phyloP scores from a whole-genome alignment of 2,888 invertebrate genomes.

The Spodoptera littoralis region DNA sequence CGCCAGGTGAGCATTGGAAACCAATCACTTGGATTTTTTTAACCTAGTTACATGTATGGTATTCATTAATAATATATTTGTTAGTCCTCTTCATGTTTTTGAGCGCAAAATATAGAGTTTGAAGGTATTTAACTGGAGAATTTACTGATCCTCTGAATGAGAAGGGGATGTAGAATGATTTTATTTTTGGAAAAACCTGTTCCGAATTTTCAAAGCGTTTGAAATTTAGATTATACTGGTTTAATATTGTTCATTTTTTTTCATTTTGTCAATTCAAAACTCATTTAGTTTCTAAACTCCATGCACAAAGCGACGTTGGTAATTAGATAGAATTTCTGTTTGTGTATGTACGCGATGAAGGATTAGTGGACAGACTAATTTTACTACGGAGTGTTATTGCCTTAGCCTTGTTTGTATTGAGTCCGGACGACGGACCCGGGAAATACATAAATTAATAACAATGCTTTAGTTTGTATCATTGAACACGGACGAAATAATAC shows the following conservation, averaged over 20 bases:
- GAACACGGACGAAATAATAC: not conserved
- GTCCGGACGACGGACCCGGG: conserved; percentile 27
- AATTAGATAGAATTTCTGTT: conserved; percentile 72
- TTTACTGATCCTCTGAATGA: no score
- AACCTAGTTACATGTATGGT: conserved; percentile 15
- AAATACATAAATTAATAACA: conserved; percentile 56
- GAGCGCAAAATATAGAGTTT: not conserved
- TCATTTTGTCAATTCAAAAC: conserved; percentile 16
- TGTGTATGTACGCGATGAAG: conserved; percentile 60
- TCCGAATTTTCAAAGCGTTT: no score
- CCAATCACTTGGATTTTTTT: conserved; percentile 54
- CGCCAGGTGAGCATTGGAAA: conserved; percentile 13
- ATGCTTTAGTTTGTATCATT: conserved; percentile 33
- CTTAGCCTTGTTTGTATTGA: conserved; percentile 67
- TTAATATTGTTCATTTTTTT: not conserved
- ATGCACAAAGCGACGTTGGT: conserved; percentile 52
- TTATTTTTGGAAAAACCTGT: not conserved
- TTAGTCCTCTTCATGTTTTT: not conserved
- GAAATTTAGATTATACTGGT: no score
- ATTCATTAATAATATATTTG: conserved; percentile 27
- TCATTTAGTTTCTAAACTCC: conserved; percentile 34
- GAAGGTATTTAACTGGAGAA: not conserved
- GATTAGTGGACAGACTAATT: conserved; percentile 62
- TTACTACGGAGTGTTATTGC: conserved; percentile 64
- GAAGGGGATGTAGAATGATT: not conserved